Evolutionary conservation across 2,888 invertebrate genomes (phyloP).

Genomic region (Brenthis daphne): DNA sequence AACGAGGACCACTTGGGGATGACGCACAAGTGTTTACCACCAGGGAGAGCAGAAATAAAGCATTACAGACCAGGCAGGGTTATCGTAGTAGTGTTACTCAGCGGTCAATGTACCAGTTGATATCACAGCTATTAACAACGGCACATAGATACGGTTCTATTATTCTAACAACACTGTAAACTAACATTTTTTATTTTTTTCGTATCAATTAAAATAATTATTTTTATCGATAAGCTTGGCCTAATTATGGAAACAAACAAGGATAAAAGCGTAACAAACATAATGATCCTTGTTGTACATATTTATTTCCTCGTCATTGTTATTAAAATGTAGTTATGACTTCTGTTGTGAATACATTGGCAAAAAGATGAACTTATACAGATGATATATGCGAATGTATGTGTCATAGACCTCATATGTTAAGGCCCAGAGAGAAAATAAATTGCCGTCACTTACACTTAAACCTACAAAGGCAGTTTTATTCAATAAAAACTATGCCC

Average conservation of each 20-base stretch:
- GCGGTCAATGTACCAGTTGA: slow-evolving; percentile 66
- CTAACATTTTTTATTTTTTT: slow-evolving; percentile 14
- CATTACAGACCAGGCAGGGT: slow-evolving; percentile 60
- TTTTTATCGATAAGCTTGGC: slow-evolving; percentile 32
- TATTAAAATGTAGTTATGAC: slow-evolving; percentile 7
- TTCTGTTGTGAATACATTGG: slow-evolving; percentile 14
- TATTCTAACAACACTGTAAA: slow-evolving; percentile 50
- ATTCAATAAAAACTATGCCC: slow-evolving; percentile 47
- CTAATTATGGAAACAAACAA: slow-evolving; percentile 18
- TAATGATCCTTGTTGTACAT: slow-evolving; percentile 2
- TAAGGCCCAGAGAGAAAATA: slow-evolving; percentile 53
- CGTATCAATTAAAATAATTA: slow-evolving; percentile 15
- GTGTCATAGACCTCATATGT: slow-evolving; percentile 50
- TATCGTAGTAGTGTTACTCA: slow-evolving; percentile 64
- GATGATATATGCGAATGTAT: slow-evolving; percentile 24
- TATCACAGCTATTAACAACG: slow-evolving; percentile 53
- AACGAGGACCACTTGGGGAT: slow-evolving; percentile 58
- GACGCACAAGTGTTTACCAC: slow-evolving; percentile 77
- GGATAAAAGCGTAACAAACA: slow-evolving; percentile 12
- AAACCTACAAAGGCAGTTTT: slow-evolving; percentile 42
- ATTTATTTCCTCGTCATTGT: slow-evolving; percentile 15
- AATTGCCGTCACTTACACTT: slow-evolving; percentile 62
- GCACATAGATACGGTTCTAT: slow-evolving; percentile 61
- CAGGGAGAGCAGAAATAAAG: slow-evolving; percentile 75
- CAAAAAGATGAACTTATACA: slow-evolving; percentile 16